These are phyloP conservation scores for Arctocebus calabarensis DNA, from an alignment of 2,797 vertebrate species.

Conservation along the genomic window DNA sequence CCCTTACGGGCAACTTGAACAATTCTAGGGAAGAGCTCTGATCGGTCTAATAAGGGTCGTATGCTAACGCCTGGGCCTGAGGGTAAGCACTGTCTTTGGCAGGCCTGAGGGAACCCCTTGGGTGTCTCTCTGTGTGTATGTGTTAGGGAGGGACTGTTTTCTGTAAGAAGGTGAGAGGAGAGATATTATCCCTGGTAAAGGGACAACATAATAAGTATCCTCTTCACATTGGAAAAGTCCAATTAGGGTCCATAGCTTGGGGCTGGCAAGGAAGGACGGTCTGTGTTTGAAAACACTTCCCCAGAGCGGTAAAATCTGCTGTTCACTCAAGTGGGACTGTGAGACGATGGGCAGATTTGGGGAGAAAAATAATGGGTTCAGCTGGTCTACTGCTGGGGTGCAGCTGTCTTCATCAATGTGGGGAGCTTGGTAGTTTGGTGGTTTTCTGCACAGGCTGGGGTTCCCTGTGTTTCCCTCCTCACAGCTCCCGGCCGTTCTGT, in stretches of 20 bases:
- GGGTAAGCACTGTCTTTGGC: background rate
- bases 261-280: background rate
- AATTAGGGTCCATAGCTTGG: background rate
- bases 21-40: background rate
- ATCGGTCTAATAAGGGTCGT: background rate
- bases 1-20: background rate
- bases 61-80: background rate
- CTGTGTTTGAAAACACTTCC: constrained; percentile 40
- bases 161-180: background rate
- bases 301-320: background rate
- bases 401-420: constrained; percentile 10
- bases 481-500: constrained; percentile 6
- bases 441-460: constrained; percentile 7
- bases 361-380: background rate
- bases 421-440: background rate
- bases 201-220: background rate
- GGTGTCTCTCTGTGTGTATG: background rate
- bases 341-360: constrained; percentile 3
- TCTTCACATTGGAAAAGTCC: constrained; percentile 10
- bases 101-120: background rate
- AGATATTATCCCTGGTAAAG: background rate
- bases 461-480: background rate
- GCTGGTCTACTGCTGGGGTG: background rate
- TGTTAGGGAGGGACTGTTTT: background rate
- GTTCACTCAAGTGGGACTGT: background rate